Evolutionary conservation across 2,797 vertebrate genomes (phyloP).

Genomic region (Acanthornis magna): DNA sequence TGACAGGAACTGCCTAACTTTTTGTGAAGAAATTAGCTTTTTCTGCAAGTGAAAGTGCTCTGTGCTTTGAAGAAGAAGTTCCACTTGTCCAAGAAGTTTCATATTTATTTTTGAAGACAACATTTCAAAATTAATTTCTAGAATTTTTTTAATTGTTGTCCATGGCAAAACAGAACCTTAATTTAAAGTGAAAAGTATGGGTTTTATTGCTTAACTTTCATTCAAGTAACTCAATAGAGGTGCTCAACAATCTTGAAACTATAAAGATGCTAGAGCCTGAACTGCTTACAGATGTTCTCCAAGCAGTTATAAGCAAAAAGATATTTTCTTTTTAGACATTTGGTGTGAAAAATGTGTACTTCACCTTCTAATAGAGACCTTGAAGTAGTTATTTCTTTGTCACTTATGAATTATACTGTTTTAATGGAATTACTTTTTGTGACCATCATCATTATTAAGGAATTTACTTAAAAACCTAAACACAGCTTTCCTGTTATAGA

Average conservation of each 20-base stretch:
- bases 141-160: background rate
- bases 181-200: background rate
- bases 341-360: background rate
- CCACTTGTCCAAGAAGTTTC: background rate
- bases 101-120: background rate
- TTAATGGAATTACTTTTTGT: background rate
- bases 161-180: background rate
- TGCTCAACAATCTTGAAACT: background rate
- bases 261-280: background rate
- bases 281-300: background rate
- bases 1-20: background rate
- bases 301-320: background rate
- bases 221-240: background rate
- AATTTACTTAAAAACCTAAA: background rate
- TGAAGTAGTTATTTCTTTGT: background rate
- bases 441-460: background rate
- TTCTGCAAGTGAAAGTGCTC: background rate
- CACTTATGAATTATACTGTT: background rate
- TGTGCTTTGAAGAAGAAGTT: background rate
- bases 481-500: background rate
- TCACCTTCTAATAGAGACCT: background rate
- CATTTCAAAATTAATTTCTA: background rate
- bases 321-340: background rate
- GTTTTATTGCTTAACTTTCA: background rate
- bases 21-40: background rate